Percentiles rank a stretch among this genome's conserved stretches.
These are phyloP conservation scores for Drosophila peninsularis DNA, from an alignment of 2,888 invertebrate species.

Conservation along the genomic window DNA sequence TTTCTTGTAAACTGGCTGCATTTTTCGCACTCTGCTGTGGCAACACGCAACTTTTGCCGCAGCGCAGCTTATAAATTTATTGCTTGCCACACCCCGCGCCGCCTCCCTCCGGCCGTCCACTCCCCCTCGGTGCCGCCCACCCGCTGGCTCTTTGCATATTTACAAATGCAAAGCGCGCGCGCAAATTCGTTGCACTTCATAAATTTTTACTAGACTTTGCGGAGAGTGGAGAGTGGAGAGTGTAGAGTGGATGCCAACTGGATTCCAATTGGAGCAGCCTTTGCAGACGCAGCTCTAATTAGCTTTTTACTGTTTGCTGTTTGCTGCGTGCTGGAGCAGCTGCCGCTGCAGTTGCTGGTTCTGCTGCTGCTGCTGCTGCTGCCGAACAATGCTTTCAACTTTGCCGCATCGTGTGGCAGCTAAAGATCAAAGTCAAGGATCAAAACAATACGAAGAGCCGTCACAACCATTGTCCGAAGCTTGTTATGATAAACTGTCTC, in stretches of 20 bases:
- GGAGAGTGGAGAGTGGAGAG: not conserved
- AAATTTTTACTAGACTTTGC: constrained; percentile 67
- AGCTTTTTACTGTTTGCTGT: constrained; percentile 73
- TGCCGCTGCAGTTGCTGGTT: not conserved
- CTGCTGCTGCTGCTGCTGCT: constrained; percentile 48
- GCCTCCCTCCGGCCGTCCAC: not conserved
- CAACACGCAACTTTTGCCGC: constrained; percentile 46
- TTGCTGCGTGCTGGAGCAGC: constrained; percentile 61
- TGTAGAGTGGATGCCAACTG: constrained; percentile 2
- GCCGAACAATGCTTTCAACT: constrained; percentile 72
- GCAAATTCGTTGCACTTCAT: constrained; percentile 78
- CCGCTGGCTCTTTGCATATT: constrained; percentile 68
- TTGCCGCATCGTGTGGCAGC: constrained; percentile 70
- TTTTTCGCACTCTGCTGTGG: constrained; percentile 53
- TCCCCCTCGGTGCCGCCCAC: constrained; percentile 5
- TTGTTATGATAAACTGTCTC: constrained; percentile 76
- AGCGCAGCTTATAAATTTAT: constrained; percentile 48
- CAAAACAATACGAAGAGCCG: constrained; percentile 51
- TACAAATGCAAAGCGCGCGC: constrained; percentile 61
- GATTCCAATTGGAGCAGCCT: constrained; percentile 40
- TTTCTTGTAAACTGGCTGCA: constrained; percentile 45
- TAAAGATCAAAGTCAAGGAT: constrained; percentile 80
- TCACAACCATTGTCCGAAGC: constrained; percentile 52
- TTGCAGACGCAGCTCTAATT: constrained; percentile 60
- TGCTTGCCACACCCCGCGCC: constrained; percentile 12